Evolutionary conservation across 2,797 vertebrate genomes (phyloP), one percentile per base, ranked within the genome.

Genomic region (Takifugu ocellatus): DNA sequence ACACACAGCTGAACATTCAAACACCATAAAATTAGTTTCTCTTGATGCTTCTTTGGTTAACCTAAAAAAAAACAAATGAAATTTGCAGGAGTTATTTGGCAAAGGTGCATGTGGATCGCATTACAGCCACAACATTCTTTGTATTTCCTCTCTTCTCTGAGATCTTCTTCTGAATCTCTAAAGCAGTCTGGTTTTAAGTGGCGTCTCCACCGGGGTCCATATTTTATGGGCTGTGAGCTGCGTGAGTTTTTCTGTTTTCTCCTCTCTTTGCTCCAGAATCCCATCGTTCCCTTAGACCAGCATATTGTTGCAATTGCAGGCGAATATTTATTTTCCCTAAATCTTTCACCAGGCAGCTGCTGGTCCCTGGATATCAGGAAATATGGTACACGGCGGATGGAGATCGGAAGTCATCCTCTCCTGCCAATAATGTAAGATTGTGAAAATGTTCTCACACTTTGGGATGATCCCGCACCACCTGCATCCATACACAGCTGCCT

Each of bases 301-400:
- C 25, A 27, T 66, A 14, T 53, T 44, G 26, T 24, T 56, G 48
- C 29, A 44, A 66, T 71, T 54, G 51, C 25, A 21, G 9, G 9
- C 56, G 27, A 55, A 21, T 14, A 8, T 39, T 57, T 31, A 45
- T 70, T 17, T 17, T 54, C 14, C 68, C 45, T 14, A 12, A 12
- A 39, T 80, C 48, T 61, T 49, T 64, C 44, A 21, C 33, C 66
- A 99, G 97, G 74, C 81, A 94, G 60, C 93, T 99, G 59, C 91
- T 99, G 82, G 91, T 94, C 64, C 90, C 92, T 25, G 83, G 88
- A 79, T 99, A 96, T 86, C 93, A 93, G 1, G 95, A 98, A 85
- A 94, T 92, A 61, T 92, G 93, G 89, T 99, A 98, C 66, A 88
- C 66, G 62, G 72, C 79, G 42, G 83, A 66, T 57, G 95, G 96